Percentiles rank a stretch among this genome's conserved stretches.
Conservation (phyloP, 2,113 vertebrate genomes). For the Leucosticte australis region DNA sequence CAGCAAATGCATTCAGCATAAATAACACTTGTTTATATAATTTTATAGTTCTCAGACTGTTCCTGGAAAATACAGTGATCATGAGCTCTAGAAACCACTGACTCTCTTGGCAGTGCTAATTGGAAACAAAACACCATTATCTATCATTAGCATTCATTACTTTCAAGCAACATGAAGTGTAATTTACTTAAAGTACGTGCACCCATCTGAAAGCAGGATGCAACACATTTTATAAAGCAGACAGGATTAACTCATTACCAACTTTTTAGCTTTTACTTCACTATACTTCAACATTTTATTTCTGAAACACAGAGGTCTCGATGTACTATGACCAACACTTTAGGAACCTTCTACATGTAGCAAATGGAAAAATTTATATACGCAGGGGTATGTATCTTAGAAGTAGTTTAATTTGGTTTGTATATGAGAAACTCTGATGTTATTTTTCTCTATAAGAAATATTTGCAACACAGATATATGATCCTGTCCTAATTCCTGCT, state of each 20-base stretch:
- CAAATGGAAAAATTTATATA: background rate
- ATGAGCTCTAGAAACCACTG: constrained; percentile 20
- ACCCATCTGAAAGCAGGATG: constrained; percentile 39
- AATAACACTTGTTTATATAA: constrained; percentile 26
- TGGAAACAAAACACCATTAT: constrained; percentile 56
- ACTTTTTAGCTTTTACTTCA: background rate
- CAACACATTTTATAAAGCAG: background rate
- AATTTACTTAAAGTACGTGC: constrained; percentile 49
- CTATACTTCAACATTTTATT: background rate
- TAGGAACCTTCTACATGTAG: background rate
- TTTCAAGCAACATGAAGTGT: background rate
- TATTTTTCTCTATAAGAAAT: background rate
- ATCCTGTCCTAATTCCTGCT: background rate
- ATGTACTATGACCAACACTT: background rate
- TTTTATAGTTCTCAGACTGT: constrained; percentile 33
- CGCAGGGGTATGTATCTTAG: background rate
- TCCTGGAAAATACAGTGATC: constrained; percentile 32
- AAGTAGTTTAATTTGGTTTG: background rate
- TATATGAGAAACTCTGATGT: background rate
- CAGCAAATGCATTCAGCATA: constrained; percentile 30
- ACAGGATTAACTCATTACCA: constrained; percentile 12
- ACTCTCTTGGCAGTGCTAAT: constrained; percentile 32
- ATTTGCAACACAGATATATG: background rate
- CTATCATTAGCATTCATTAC: constrained; percentile 61
- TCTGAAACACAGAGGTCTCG: background rate